Conservation (phyloP, 2,888 invertebrate genomes). For the Stictocephala bisonia region DNA sequence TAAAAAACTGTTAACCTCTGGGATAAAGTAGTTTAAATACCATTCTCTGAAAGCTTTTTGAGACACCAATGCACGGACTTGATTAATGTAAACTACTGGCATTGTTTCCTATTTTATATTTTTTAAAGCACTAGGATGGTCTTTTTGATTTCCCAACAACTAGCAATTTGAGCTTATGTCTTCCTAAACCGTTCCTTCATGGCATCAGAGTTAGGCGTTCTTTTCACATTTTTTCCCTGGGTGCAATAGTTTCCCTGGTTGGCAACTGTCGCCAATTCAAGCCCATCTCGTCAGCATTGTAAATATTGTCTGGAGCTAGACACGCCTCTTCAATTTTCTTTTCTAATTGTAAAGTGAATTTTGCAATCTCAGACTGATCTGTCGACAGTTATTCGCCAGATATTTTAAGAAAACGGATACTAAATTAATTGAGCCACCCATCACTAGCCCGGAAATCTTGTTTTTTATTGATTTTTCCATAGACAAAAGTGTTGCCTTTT, state of each 20-base stretch:
- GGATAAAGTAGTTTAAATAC: not conserved
- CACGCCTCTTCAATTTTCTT: not conserved
- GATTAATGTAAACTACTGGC: not conserved
- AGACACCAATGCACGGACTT: conserved; percentile 6
- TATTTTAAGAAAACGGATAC: not conserved
- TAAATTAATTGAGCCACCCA: conserved; percentile 24
- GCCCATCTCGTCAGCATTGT: conserved; percentile 21
- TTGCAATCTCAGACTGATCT: not conserved
- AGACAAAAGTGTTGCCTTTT: not conserved
- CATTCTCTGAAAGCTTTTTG: conserved; percentile 1
- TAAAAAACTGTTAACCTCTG: conserved; percentile 9
- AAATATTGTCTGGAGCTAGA: conserved; percentile 1
- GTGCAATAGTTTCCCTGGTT: not conserved
- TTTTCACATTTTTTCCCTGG: not conserved
- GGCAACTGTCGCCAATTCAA: conserved; percentile 26
- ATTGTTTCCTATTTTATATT: conserved; percentile 6
- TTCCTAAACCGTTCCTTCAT: too few species aligned
- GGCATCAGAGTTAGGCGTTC: conserved; percentile 20
- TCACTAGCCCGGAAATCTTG: conserved; percentile 12
- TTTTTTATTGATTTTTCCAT: conserved; percentile 12
- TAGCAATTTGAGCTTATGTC: conserved; percentile 9
- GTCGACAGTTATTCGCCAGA: conserved; percentile 4
- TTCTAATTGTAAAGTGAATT: not conserved
- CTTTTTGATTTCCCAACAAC: conserved; percentile 14
- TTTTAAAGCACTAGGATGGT: conserved; percentile 2